Evolutionary conservation across 2,888 invertebrate species (phyloP).

Genomic region (Orchesella flavescens): DNA sequence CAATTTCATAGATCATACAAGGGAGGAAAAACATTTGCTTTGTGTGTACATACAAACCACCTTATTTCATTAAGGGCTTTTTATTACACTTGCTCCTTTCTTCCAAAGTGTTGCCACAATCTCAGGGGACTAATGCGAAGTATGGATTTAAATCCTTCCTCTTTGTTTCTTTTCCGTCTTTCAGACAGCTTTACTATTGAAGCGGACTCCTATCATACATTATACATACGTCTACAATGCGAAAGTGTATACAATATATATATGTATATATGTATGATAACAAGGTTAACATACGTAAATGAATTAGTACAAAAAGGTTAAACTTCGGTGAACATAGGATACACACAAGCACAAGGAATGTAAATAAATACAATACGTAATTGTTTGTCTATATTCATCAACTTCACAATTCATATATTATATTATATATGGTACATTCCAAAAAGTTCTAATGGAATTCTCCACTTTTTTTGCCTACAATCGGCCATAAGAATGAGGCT

Average conservation of each 20-base stretch:
- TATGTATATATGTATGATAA: too few relatives aligned
- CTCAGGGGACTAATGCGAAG: background rate
- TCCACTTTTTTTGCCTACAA: background rate
- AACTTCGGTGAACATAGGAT: too few relatives aligned
- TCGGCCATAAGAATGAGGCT: background rate
- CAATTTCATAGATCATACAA: background rate
- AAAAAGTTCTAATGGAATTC: too few relatives aligned
- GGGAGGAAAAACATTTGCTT: background rate
- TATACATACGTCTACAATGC: too few relatives aligned
- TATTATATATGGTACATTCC: too few relatives aligned
- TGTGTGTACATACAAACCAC: background rate
- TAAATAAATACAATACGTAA: background rate
- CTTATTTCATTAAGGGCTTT: slow-evolving; percentile 12
- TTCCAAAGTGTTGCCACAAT: background rate
- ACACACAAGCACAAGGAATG: background rate
- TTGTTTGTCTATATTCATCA: background rate
- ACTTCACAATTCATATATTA: too few relatives aligned
- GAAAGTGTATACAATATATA: too few relatives aligned
- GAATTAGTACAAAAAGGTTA: too few relatives aligned
- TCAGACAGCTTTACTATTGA: background rate
- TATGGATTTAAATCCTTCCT: background rate
- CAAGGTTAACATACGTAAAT: too few relatives aligned
- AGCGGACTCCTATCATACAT: too few relatives aligned
- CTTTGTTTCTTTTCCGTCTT: background rate
- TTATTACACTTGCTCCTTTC: background rate